Conservation (phyloP, 2,113 vertebrate species). For the Catharus minimus region DNA sequence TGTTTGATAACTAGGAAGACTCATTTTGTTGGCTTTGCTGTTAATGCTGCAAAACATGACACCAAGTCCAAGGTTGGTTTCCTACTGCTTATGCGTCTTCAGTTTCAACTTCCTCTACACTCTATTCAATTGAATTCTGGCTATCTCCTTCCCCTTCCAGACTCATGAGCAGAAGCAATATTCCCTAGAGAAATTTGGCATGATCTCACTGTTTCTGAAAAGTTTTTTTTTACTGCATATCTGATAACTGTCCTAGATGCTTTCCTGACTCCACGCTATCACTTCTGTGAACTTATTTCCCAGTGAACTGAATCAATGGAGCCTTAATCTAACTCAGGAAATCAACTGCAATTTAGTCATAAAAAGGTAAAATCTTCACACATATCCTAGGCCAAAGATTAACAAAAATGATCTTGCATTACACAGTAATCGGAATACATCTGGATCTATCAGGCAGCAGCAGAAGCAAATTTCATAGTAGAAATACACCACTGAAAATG, state of each 20-base stretch:
- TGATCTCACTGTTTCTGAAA: neutral
- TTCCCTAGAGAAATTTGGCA: slow-evolving; percentile 49
- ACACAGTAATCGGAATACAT: neutral
- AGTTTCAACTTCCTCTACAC: slow-evolving; percentile 56
- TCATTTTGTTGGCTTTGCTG: slow-evolving; percentile 49
- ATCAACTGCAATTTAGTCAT: neutral
- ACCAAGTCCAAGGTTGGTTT: slow-evolving; percentile 57
- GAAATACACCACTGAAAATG: neutral
- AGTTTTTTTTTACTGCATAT: neutral
- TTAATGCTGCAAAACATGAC: slow-evolving; percentile 60
- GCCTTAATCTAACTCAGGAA: slow-evolving; percentile 14
- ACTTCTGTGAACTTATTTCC: neutral
- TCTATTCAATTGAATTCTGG: slow-evolving; percentile 52
- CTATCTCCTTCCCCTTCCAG: slow-evolving; percentile 59
- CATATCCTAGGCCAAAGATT: neutral
- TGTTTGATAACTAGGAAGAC: slow-evolving; percentile 44
- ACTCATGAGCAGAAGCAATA: slow-evolving; percentile 39
- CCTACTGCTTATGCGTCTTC: slow-evolving; percentile 48
- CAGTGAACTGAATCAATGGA: neutral
- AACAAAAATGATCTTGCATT: neutral
- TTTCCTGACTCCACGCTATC: neutral
- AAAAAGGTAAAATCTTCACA: neutral
- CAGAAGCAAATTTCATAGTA: neutral
- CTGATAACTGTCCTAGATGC: slow-evolving; percentile 22
- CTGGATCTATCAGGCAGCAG: neutral